Percentiles rank a stretch among this genome's conserved stretches.
Conservation (phyloP, 2,888 invertebrate genomes). For the Drosophila flavopinicola region DNA sequence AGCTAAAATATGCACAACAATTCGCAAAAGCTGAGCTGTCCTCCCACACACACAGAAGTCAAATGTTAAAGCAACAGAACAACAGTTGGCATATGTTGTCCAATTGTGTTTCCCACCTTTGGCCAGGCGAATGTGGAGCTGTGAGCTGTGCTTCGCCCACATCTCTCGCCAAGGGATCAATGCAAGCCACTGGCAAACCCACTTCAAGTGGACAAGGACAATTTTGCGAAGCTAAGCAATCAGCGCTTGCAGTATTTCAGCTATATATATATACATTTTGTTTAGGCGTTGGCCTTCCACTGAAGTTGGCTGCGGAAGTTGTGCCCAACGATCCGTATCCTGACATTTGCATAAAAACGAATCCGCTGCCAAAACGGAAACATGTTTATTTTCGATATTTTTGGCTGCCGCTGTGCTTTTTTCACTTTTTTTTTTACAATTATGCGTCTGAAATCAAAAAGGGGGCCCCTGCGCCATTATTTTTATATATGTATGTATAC, state of each 20-base stretch:
- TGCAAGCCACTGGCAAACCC: slow-evolving; percentile 11
- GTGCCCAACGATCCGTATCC: slow-evolving; percentile 60
- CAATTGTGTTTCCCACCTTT: slow-evolving; percentile 57
- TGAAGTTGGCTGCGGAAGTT: slow-evolving; percentile 57
- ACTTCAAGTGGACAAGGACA: slow-evolving; percentile 34
- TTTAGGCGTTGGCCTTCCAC: slow-evolving; percentile 25
- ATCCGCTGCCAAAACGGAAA: slow-evolving; percentile 53
- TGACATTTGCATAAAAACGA: slow-evolving; percentile 67
- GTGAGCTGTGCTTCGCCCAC: slow-evolving; percentile 46
- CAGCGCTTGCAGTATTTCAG: slow-evolving; percentile 35
- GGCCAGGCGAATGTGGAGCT: slow-evolving; percentile 33
- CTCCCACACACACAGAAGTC: slow-evolving; percentile 27
- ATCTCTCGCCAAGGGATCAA: slow-evolving; percentile 29
- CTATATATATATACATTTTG: slow-evolving; percentile 15
- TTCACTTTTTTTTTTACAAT: slow-evolving; percentile 50
- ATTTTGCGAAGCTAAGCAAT: slow-evolving; percentile 57
- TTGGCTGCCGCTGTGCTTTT: background rate
- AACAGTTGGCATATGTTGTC: slow-evolving; percentile 13
- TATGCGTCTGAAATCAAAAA: slow-evolving; percentile 50
- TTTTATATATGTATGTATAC: no score
- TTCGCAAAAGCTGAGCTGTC: slow-evolving; percentile 36
- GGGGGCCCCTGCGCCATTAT: slow-evolving; percentile 22
- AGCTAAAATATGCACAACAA: slow-evolving; percentile 56
- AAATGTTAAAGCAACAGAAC: slow-evolving; percentile 37
- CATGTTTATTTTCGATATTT: slow-evolving; percentile 54